phyloP scores from a whole-genome alignment of 2,797 vertebrate genomes.

The Fistularia tabacaria region DNA sequence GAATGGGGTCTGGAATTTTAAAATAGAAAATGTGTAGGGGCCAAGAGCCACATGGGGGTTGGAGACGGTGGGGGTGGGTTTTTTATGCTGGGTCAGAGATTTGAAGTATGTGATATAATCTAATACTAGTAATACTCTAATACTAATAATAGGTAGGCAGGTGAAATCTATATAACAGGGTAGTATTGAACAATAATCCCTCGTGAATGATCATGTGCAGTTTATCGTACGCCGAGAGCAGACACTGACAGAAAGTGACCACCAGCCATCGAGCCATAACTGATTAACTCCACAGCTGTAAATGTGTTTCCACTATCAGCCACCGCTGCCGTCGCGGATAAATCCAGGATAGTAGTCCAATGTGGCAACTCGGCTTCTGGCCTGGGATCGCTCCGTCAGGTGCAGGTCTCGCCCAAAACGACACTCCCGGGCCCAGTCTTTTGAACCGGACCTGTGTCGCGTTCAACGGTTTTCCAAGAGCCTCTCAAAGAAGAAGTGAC shows the following conservation, averaged over 20 bases:
- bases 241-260: conserved; percentile 13
- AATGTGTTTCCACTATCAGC: conserved; percentile 30
- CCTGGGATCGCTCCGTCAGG: background rate
- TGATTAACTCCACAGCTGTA: conserved; percentile 48
- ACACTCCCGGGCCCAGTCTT: conserved; percentile 14
- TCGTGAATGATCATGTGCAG: too few species aligned
- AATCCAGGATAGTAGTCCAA: conserved; percentile 1
- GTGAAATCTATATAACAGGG: background rate
- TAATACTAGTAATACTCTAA: too few species aligned
- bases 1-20: conserved; percentile 25
- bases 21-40: conserved; percentile 32
- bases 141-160: too few species aligned
- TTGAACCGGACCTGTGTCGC: background rate
- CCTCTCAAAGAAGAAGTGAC: conserved; percentile 35
- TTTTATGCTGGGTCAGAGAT: conserved; percentile 1
- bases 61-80: background rate
- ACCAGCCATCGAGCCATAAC: conserved; percentile 23
- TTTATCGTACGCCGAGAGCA: too few species aligned
- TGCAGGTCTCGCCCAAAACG: conserved; percentile 14
- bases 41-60: background rate
- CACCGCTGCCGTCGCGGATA: background rate
- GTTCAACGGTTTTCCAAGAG: conserved; percentile 30
- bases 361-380: conserved; percentile 4
- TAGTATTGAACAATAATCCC: too few species aligned
- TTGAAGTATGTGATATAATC: too few species aligned